A percentile compares a stretch with the other conserved stretches of the same genome.
Evolutionary conservation across 2,888 invertebrate genomes (phyloP).

Genomic region (Agrochola circellaris): DNA sequence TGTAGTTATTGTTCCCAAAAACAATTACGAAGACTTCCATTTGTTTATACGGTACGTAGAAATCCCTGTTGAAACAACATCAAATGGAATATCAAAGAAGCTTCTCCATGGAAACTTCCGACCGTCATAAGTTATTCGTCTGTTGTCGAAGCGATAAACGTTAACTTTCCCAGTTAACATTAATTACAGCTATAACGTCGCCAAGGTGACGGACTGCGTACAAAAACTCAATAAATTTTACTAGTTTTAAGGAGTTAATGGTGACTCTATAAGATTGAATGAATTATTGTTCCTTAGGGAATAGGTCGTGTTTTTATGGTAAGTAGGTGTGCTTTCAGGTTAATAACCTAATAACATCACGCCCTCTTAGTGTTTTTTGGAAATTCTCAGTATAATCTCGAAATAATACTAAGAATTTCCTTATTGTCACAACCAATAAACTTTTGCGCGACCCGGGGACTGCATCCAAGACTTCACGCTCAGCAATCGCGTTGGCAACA

Average conservation of each 20-base stretch:
- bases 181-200: conserved; percentile 42
- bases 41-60: not conserved
- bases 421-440: too few relatives aligned
- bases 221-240: conserved; percentile 43
- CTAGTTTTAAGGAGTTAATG: not conserved
- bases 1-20: too few relatives aligned
- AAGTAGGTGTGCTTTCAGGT: too few relatives aligned
- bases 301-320: not conserved
- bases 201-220: conserved; percentile 38
- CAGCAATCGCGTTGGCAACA: too few relatives aligned
- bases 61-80: not conserved
- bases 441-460: too few relatives aligned
- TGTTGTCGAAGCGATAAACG: conserved; percentile 15
- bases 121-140: conserved; percentile 33
- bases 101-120: conserved; percentile 21
- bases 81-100: not conserved
- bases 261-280: not conserved
- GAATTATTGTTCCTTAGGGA: not conserved
- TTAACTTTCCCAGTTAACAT: conserved; percentile 46
- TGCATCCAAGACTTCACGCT: too few relatives aligned
- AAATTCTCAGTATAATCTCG: too few relatives aligned
- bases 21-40: not conserved
- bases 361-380: too few relatives aligned
- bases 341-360: too few relatives aligned
- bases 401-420: too few relatives aligned